Conservation (phyloP, 2,888 invertebrate genomes). For the Trichacis sp. region DNA sequence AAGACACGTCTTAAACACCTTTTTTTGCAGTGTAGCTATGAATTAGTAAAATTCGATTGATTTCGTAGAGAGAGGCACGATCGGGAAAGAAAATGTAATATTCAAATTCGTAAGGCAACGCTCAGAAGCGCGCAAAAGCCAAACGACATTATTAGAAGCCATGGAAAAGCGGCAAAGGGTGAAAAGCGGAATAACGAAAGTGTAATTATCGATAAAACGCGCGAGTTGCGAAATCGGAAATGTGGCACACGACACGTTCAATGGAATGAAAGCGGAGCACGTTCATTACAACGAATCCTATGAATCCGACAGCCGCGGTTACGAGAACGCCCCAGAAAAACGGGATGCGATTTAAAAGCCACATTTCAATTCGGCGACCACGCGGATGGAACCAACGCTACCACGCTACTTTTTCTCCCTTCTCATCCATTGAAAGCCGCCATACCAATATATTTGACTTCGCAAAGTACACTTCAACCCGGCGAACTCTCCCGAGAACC, state of each 20-base stretch:
- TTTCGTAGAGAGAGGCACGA: too few species aligned
- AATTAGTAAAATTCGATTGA: too few species aligned
- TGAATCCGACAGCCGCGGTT: neutral
- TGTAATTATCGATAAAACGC: too few species aligned
- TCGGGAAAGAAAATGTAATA: too few species aligned
- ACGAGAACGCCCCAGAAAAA: neutral
- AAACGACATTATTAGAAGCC: too few species aligned
- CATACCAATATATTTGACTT: neutral
- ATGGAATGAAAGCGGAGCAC: neutral
- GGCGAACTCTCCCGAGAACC: too few species aligned
- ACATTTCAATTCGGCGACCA: slow-evolving; percentile 4
- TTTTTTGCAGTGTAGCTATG: too few species aligned
- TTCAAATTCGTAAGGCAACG: too few species aligned
- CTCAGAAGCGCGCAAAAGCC: too few species aligned
- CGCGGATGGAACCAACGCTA: neutral
- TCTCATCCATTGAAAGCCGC: neutral
- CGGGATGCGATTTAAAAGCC: slow-evolving; percentile 9
- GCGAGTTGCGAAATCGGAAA: neutral
- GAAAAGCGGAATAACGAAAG: too few species aligned
- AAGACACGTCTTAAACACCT: too few species aligned
- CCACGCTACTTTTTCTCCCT: neutral
- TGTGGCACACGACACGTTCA: neutral
- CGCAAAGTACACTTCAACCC: neutral
- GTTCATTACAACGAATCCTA: neutral
- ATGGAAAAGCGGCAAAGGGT: too few species aligned